phyloP scores from a whole-genome alignment of 1,140 invertebrate genomes.

The Drosophila navojoa region DNA sequence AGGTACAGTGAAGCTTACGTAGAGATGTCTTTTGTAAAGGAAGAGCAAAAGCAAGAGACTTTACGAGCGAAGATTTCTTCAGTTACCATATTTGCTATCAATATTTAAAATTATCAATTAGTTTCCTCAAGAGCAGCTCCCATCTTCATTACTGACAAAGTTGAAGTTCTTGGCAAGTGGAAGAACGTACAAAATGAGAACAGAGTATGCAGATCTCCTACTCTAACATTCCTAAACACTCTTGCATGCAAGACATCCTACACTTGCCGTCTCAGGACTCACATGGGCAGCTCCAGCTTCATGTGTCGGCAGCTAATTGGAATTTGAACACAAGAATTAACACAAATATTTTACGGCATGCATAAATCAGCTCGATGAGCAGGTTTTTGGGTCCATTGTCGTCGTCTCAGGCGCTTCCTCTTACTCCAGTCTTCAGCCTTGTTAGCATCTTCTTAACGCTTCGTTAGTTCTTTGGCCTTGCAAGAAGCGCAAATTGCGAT shows the following conservation, averaged over 20 bases:
- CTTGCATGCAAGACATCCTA: no score
- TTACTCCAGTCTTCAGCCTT: not conserved
- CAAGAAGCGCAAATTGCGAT: slow-evolving; percentile 66
- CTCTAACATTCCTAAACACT: no score
- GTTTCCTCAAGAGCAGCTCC: no score
- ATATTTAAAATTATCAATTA: no score
- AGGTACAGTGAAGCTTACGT: slow-evolving; percentile 28
- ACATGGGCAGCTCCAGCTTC: not conserved
- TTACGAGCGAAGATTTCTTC: no score
- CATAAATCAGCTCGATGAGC: slow-evolving; percentile 57
- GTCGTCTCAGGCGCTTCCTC: not conserved
- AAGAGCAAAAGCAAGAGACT: not conserved
- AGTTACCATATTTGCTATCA: no score
- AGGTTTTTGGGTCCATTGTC: slow-evolving; percentile 3
- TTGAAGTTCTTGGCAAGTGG: no score
- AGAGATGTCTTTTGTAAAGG: not conserved
- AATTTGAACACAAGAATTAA: slow-evolving; percentile 51
- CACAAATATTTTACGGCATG: slow-evolving; percentile 37
- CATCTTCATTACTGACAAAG: no score
- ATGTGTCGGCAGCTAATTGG: slow-evolving; percentile 36
- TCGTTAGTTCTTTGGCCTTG: slow-evolving; percentile 60
- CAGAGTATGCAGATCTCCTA: no score
- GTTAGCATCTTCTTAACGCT: slow-evolving; percentile 47
- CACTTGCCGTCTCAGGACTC: no score
- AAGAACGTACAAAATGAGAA: no score